These are phyloP conservation scores for Drosophila ercepeae DNA, from an alignment of 1,140 invertebrate genomes.

Conservation along the genomic window DNA sequence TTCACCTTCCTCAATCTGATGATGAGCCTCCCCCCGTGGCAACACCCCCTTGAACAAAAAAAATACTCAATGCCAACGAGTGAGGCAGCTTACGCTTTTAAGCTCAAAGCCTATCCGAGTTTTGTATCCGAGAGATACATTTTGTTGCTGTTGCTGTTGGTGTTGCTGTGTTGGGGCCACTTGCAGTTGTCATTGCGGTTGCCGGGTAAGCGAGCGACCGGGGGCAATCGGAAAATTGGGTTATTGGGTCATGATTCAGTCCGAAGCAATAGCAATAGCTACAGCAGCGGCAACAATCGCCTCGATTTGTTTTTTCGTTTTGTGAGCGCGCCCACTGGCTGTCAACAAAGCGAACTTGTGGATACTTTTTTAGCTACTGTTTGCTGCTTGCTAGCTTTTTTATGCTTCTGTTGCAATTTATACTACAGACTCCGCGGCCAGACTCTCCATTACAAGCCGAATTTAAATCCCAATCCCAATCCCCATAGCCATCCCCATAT, in stretches of 20 bases:
- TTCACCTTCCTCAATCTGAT: conserved; percentile 36
- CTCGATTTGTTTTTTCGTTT: conserved; percentile 71
- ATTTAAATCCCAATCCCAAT: conserved; percentile 34
- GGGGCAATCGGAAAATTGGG: conserved; percentile 65
- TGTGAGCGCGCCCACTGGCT: conserved; percentile 60
- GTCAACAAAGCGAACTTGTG: conserved; percentile 70
- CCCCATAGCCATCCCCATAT: not conserved
- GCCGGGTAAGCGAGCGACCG: conserved; percentile 51
- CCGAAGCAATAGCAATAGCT: conserved; percentile 62
- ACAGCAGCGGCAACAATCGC: conserved; percentile 51
- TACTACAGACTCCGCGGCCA: conserved; percentile 3
- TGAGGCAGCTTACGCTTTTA: conserved; percentile 30
- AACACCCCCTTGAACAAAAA: not conserved
- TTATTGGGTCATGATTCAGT: conserved; percentile 82
- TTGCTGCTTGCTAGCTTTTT: conserved; percentile 49
- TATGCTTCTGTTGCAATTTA: conserved; percentile 53
- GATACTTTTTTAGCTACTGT: conserved; percentile 78
- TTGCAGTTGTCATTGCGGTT: conserved; percentile 69
- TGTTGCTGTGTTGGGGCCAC: conserved; percentile 24
- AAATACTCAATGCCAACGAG: conserved; percentile 31
- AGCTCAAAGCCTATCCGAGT: conserved; percentile 63
- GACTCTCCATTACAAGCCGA: not conserved
- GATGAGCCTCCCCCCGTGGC: not conserved
- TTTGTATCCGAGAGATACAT: conserved; percentile 71
- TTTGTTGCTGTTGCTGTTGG: conserved; percentile 50